Evolutionary conservation across 2,888 invertebrate species (phyloP).

Genomic region (Polia nebulosa): DNA sequence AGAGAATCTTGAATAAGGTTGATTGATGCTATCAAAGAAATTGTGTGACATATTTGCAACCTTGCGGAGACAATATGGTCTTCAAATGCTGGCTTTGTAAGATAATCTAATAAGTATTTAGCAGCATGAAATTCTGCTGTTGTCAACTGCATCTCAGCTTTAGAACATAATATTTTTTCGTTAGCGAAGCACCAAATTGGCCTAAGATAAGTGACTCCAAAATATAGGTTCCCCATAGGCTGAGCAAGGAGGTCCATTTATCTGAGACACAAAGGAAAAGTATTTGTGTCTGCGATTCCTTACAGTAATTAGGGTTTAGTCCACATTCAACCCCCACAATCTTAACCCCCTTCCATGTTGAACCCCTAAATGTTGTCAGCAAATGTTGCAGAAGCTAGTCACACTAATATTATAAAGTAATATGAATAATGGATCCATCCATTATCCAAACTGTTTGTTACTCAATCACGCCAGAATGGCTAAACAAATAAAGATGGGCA

Average conservation of each 20-base stretch:
- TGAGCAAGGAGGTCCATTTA: neutral
- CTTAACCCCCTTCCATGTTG: no score
- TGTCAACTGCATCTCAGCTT: neutral
- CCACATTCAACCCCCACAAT: no score
- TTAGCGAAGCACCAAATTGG: neutral
- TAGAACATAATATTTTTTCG: neutral
- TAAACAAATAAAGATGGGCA: no score
- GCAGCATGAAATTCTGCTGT: neutral
- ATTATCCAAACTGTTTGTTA: no score
- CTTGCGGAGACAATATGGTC: neutral
- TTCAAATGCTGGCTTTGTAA: neutral
- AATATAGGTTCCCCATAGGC: neutral
- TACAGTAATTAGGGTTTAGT: no score
- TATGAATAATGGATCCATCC: no score
- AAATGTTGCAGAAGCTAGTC: no score
- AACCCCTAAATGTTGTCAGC: neutral
- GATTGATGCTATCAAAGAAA: conserved; percentile 27
- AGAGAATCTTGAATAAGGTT: conserved; percentile 9
- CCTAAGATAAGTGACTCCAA: neutral
- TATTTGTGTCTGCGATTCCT: neutral
- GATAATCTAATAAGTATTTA: neutral
- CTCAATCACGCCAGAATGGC: no score
- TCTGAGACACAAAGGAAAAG: neutral
- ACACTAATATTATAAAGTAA: no score
- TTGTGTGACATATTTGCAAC: neutral